A percentile compares a stretch with the other conserved stretches of the same genome.
phyloP scores from a whole-genome alignment of 2,888 invertebrate species.

The Trichopoda pennipes region DNA sequence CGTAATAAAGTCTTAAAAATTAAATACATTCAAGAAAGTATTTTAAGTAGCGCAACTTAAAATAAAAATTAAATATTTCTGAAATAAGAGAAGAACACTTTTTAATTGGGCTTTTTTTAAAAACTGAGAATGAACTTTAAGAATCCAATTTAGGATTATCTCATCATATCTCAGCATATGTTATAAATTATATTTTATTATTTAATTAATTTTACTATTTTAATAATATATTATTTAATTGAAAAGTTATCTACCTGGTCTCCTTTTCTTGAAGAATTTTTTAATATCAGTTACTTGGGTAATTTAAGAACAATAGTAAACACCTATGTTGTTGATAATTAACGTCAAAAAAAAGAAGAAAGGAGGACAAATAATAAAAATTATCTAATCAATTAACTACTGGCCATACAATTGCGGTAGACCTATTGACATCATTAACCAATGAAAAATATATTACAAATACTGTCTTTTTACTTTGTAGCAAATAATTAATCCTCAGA shows the following conservation, averaged over 20 bases:
- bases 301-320: constrained; percentile 16
- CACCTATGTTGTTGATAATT: constrained; percentile 15
- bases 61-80: too few relatives aligned
- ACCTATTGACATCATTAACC: constrained; percentile 64
- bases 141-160: too few relatives aligned
- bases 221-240: too few relatives aligned
- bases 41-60: too few relatives aligned
- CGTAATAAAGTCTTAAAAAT: too few relatives aligned
- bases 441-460: constrained; percentile 33
- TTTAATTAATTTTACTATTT: too few relatives aligned
- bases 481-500: constrained; percentile 65
- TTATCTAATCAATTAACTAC: constrained; percentile 69
- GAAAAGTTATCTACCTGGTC: constrained; percentile 11
- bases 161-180: background rate
- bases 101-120: too few relatives aligned
- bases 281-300: constrained; percentile 31
- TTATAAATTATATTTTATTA: background rate
- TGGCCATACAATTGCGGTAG: constrained; percentile 62
- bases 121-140: too few relatives aligned
- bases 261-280: constrained; percentile 21
- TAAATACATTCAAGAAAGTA: too few relatives aligned
- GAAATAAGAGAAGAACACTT: too few relatives aligned
- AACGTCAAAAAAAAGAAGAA: constrained; percentile 6
- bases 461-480: constrained; percentile 40
- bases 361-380: constrained; percentile 22